A percentile compares a stretch with the other conserved stretches of the same genome.
phyloP scores from a whole-genome alignment of 2,113 vertebrate genomes.

The Syngnathus floridae region DNA sequence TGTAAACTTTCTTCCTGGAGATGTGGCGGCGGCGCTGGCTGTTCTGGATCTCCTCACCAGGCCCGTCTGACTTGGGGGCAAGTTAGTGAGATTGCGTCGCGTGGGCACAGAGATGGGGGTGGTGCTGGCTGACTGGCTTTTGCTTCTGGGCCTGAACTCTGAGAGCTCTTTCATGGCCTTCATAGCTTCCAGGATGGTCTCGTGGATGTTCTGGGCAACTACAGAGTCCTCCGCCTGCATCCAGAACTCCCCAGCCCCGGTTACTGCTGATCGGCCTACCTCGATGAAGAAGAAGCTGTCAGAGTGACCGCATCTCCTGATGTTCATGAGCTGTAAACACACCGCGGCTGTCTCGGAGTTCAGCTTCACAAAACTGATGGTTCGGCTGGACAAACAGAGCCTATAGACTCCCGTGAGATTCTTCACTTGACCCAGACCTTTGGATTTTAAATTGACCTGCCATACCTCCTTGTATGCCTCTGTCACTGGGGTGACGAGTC shows the following conservation, averaged over 20 bases:
- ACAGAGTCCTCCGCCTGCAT: conserved; percentile 96
- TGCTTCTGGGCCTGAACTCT: conserved; percentile 92
- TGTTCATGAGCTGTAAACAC: conserved; percentile 92
- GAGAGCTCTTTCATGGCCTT: conserved; percentile 91
- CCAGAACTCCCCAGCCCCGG: conserved; percentile 95
- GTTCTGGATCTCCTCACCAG: conserved; percentile 74
- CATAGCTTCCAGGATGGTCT: conserved; percentile 96
- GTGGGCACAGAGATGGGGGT: conserved; percentile 76
- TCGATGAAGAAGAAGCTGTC: conserved; percentile 98
- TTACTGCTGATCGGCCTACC: conserved; percentile 90
- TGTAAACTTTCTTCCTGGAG: conserved; percentile 63
- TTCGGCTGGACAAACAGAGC: conserved; percentile 87
- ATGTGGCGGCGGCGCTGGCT: conserved; percentile 69
- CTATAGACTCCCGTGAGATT: conserved; percentile 90
- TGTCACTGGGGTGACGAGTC: conserved; percentile 72
- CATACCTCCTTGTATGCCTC: conserved; percentile 88
- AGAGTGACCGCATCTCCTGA: conserved; percentile 93
- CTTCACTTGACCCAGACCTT: conserved; percentile 88
- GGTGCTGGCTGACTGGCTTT: conserved; percentile 88
- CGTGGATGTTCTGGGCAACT: conserved; percentile 97
- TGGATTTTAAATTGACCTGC: conserved; percentile 94
- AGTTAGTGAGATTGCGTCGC: conserved; percentile 72
- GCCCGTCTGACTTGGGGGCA: conserved; percentile 79
- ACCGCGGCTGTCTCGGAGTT: conserved; percentile 88
- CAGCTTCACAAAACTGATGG: conserved; percentile 89